phyloP scores from a whole-genome alignment of 2,113 vertebrate species.

The Pachycephala philippinensis region DNA sequence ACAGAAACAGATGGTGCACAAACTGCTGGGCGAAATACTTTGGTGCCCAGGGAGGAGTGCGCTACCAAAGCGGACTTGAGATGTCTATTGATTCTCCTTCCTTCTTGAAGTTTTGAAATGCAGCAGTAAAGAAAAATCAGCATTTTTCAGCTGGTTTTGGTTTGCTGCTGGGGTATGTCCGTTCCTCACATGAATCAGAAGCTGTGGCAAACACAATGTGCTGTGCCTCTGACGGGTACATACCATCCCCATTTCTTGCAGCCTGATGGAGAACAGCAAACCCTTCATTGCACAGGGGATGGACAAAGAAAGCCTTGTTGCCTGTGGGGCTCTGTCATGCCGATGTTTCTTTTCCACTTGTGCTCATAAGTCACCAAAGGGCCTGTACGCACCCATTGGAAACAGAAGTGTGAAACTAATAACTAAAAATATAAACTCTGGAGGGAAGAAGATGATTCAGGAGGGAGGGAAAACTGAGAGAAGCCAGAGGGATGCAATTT shows the following conservation, averaged over 20 bases:
- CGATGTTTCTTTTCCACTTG: slow-evolving; percentile 22
- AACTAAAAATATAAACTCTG: slow-evolving; percentile 36
- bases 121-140: background rate
- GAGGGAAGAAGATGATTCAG: background rate
- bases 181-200: slow-evolving; percentile 3
- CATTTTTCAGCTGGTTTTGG: background rate
- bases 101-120: background rate
- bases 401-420: slow-evolving; percentile 33
- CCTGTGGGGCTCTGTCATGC: background rate
- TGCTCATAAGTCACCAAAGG: background rate
- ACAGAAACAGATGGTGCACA: background rate
- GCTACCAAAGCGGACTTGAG: background rate
- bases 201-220: slow-evolving; percentile 9
- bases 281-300: background rate
- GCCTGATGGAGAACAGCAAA: slow-evolving; percentile 22
- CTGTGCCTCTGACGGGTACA: background rate
- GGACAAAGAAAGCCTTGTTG: slow-evolving; percentile 43
- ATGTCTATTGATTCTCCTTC: background rate
- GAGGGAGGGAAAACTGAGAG: background rate
- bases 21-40: background rate
- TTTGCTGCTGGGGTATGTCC: background rate
- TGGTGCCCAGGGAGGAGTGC: fast-evolving
- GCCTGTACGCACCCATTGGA: background rate
- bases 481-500: background rate
- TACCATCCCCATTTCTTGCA: slow-evolving; percentile 3